Evolutionary conservation across 2,797 vertebrate species (phyloP).

Genomic region (Miichthys miiuy): DNA sequence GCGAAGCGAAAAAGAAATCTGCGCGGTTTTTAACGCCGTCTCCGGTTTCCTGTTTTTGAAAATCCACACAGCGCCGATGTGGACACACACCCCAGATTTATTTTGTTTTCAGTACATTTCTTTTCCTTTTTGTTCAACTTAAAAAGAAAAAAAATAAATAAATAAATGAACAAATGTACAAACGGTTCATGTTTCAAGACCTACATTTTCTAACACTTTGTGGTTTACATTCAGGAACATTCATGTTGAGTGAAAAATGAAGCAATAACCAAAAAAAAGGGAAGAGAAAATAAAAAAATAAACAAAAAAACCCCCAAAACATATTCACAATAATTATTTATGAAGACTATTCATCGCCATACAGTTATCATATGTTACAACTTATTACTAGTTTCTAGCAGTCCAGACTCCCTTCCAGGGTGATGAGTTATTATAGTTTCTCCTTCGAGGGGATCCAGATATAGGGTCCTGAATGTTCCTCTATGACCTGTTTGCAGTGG

Average conservation of each 20-base stretch:
- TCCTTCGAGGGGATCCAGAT: conserved; percentile 99
- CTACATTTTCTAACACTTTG: conserved; percentile 86
- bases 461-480: conserved; percentile 98
- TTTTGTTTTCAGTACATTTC: conserved; percentile 45
- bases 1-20: conserved; percentile 30
- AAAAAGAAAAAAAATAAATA: conserved; percentile 37
- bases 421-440: conserved; percentile 93
- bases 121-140: conserved; percentile 52
- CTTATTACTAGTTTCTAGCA: conserved; percentile 86
- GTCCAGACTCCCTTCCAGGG: conserved; percentile 85
- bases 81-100: conserved; percentile 48
- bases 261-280: conserved; percentile 73
- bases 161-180: conserved; percentile 69
- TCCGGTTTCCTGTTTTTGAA: conserved; percentile 22
- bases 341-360: conserved; percentile 78
- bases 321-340: conserved; percentile 80
- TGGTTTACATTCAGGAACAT: conserved; percentile 98
- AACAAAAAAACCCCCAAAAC: conserved; percentile 80
- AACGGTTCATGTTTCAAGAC: conserved; percentile 67
- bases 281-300: conserved; percentile 77
- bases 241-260: conserved; percentile 92
- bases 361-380: conserved; percentile 88
- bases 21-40: conserved; percentile 10
- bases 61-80: conserved; percentile 41
- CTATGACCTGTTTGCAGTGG: conserved; percentile 98